Evolutionary conservation across 2,888 invertebrate genomes (phyloP), one percentile per base, ranked within the genome.

Genomic region (Brachycybe producta): DNA sequence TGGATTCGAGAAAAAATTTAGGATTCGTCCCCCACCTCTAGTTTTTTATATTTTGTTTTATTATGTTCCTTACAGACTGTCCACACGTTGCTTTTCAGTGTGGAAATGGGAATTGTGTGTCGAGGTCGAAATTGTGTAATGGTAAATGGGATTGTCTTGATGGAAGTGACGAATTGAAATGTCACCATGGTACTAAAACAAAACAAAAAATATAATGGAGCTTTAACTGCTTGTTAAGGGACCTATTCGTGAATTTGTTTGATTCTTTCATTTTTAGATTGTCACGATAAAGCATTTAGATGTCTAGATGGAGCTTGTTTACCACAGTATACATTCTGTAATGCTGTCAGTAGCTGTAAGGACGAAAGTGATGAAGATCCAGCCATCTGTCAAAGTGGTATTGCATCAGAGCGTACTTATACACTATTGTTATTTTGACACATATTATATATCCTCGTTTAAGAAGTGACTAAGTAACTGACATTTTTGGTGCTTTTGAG

Each of bases 251-350:
- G n/a, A n/a, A n/a, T n/a, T n/a, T n/a, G n/a, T n/a, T n/a, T n/a
- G n/a, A n/a, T 56, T 36, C 49, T 51, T 5, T 36, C 34, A 21
- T 26, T 48, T 40, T 13, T 19, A 52, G 46, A 36, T 26, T 32
- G 49, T 36, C 87, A 88, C 62, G 87, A 87, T 19, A 74, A 78
- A 58, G 84, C 87, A 13, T 87, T 85, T 73, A 79, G 82, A 52
- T 88, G 88, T 65, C 76, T 77, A 56, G 84, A 84, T 58, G 88
- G 88, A 23, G 83, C 84, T 64, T 90, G 88, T 62, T 68, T 88
- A 52, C 88, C 88, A 0, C 87, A 85, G 61, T 87, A 85, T 63
- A 86, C 86, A 66, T 88, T 87, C 69, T 91, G 90, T 68, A 90
- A 91, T 68, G 86, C 88, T 4, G 83, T 87, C 49, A 76, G 84